Percentiles rank a stretch among this genome's conserved stretches.
phyloP scores from a whole-genome alignment of 2,113 vertebrate genomes.

The Notechis scutatus region DNA sequence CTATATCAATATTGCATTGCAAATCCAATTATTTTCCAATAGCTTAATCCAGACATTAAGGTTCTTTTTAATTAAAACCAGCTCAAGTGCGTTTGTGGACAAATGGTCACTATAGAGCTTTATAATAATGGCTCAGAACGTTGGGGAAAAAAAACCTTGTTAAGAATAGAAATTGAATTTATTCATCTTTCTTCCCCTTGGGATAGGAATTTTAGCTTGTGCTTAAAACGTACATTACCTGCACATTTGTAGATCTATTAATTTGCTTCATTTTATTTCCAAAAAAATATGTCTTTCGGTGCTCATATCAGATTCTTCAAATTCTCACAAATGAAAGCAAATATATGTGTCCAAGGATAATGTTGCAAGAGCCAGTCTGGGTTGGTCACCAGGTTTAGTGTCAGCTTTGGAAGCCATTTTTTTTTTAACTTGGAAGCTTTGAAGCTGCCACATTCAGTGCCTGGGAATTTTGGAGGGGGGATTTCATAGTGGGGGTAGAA shows the following conservation, averaged over 20 bases:
- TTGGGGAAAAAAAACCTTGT: slow-evolving; percentile 3
- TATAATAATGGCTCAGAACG: slow-evolving; percentile 41
- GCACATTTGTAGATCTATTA: background rate
- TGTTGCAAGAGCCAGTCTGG: background rate
- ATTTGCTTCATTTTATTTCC: slow-evolving; percentile 37
- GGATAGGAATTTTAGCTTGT: slow-evolving; percentile 29
- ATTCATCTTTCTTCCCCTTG: slow-evolving; percentile 20
- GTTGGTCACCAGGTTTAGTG: background rate
- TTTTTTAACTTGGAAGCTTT: no score
- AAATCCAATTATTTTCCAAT: slow-evolving; percentile 33
- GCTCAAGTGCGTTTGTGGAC: slow-evolving; percentile 41
- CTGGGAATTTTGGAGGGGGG: no score
- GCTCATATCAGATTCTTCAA: background rate
- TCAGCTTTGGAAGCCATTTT: no score
- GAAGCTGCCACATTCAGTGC: no score
- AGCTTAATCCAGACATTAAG: slow-evolving; percentile 34
- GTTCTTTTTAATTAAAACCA: slow-evolving; percentile 57
- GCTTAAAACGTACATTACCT: slow-evolving; percentile 21
- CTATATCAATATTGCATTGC: background rate
- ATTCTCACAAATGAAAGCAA: background rate
- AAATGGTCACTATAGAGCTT: slow-evolving; percentile 26
- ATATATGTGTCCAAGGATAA: background rate
- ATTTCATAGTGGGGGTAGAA: no score
- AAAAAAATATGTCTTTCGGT: background rate
- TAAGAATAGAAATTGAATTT: slow-evolving; percentile 33